Evolutionary conservation across 2,888 invertebrate species (phyloP).

Genomic region (Spodoptera littoralis): DNA sequence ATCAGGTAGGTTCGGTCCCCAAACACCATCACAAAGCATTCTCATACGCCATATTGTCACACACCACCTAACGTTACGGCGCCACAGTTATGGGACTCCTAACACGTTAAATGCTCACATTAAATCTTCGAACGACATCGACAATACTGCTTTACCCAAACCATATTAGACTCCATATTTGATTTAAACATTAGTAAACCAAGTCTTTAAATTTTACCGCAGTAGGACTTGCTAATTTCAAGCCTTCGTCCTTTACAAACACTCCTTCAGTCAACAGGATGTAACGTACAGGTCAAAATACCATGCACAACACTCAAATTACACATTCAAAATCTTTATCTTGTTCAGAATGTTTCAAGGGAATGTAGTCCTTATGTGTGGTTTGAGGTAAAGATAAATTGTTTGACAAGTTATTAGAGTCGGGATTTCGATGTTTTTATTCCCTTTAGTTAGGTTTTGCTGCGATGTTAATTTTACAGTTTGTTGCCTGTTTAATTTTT

Average conservation of each 20-base stretch:
- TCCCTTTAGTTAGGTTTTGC: conserved; percentile 52
- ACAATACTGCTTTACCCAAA: conserved; percentile 52
- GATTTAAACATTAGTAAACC: conserved; percentile 46
- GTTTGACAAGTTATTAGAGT: conserved; percentile 76
- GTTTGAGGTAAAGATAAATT: conserved; percentile 68
- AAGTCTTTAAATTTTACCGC: conserved; percentile 76
- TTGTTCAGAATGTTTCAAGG: conserved; percentile 20
- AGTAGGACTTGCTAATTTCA: conserved; percentile 85
- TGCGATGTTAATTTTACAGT: conserved; percentile 60
- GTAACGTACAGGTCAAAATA: conserved; percentile 55
- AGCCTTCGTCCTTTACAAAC: conserved; percentile 80
- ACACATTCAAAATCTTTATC: conserved; percentile 44
- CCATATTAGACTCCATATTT: conserved; percentile 58
- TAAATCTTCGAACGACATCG: conserved; percentile 46
- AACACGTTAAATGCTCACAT: conserved; percentile 61
- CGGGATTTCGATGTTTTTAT: conserved; percentile 75
- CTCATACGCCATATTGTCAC: too few relatives aligned
- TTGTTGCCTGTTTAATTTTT: conserved; percentile 51
- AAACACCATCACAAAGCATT: neutral
- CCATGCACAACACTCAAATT: conserved; percentile 4
- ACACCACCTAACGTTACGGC: conserved; percentile 28
- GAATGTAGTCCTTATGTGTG: conserved; percentile 53
- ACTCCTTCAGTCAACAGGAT: conserved; percentile 75
- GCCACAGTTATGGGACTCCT: conserved; percentile 47
- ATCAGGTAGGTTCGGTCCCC: conserved; percentile 6